Percentiles rank a stretch among this genome's conserved stretches.
Conservation (phyloP, 2,888 invertebrate species). For the Cryptus armator region DNA sequence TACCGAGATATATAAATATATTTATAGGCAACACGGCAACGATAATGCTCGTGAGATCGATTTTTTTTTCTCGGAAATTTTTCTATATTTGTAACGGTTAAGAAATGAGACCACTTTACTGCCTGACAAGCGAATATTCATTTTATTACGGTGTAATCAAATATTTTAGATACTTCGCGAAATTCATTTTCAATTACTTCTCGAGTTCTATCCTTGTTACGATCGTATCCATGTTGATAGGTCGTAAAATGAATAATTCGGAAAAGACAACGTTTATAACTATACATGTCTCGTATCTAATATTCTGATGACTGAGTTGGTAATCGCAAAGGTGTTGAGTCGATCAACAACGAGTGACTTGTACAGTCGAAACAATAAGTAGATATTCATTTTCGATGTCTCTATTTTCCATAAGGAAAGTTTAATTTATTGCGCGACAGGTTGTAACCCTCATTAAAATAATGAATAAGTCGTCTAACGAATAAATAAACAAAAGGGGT, state of each 20-base stretch:
- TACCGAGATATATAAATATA: constrained; percentile 13
- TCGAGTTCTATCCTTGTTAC: too few relatives aligned
- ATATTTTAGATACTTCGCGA: too few relatives aligned
- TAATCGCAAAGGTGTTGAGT: not conserved
- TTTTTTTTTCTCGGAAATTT: constrained; percentile 37
- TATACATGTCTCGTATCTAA: not conserved
- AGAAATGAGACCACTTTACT: constrained; percentile 19
- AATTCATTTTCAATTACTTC: too few relatives aligned
- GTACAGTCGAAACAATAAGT: not conserved
- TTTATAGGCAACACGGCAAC: constrained; percentile 1
- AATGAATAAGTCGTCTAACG: not conserved
- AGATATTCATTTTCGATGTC: not conserved
- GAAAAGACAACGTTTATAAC: not conserved
- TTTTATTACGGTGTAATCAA: too few relatives aligned
- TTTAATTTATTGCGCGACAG: not conserved
- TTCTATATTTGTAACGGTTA: constrained; percentile 42
- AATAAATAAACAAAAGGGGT: not conserved
- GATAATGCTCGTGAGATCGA: constrained; percentile 11
- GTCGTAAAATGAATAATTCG: not conserved
- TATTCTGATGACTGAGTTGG: not conserved
- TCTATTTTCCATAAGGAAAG: not conserved
- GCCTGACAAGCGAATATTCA: not conserved
- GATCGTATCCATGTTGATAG: too few relatives aligned
- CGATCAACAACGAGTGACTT: not conserved
- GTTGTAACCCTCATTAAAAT: not conserved